Evolutionary conservation across 2,113 vertebrate genomes (phyloP).

Genomic region (Pseudonaja textilis): DNA sequence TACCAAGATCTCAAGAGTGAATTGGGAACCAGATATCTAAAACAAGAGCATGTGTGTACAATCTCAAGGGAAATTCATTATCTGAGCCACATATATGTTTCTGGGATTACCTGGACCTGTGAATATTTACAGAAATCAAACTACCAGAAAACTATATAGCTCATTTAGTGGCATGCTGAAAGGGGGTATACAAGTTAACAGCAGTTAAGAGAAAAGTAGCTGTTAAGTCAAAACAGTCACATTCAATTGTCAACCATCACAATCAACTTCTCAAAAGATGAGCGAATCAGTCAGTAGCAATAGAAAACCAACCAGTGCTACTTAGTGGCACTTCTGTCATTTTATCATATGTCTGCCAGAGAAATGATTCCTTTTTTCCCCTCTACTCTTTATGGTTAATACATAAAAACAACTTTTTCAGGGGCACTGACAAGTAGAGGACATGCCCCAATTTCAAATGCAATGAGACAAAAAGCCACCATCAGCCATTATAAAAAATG

Average conservation of each 20-base stretch:
- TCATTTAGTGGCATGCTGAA: constrained; percentile 12
- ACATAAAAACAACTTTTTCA: background rate
- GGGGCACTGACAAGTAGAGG: background rate
- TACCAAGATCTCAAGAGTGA: background rate
- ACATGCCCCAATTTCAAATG: background rate
- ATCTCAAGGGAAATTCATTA: constrained; percentile 42
- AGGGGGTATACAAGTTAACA: background rate
- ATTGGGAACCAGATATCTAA: constrained; percentile 17
- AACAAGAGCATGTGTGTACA: constrained; percentile 11
- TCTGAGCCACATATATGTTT: constrained; percentile 32
- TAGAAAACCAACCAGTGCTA: background rate
- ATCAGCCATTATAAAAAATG: background rate
- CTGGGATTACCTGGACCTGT: constrained; percentile 24
- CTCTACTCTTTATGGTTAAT: background rate
- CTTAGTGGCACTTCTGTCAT: background rate
- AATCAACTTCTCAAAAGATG: background rate
- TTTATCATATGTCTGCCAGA: background rate
- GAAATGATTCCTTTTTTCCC: background rate
- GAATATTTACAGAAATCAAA: constrained; percentile 4
- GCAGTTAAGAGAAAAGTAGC: background rate
- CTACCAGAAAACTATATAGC: background rate
- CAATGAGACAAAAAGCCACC: background rate
- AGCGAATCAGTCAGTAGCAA: background rate
- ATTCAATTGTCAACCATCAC: background rate
- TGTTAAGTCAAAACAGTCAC: background rate